Conservation (phyloP, 2,888 invertebrate species). For the Brassicogethes aeneus region DNA sequence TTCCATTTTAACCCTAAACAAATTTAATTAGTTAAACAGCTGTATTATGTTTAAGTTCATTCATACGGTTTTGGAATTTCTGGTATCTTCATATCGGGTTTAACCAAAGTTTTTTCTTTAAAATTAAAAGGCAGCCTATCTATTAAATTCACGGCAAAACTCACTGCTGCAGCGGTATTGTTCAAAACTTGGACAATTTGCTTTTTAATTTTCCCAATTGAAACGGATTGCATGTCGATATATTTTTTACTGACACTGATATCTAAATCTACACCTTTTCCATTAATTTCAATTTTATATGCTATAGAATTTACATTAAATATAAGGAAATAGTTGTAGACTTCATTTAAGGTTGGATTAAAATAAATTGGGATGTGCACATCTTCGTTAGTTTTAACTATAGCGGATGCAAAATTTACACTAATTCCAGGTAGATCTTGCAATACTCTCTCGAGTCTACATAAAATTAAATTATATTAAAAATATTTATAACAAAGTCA, state of each 20-base stretch:
- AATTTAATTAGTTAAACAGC: not conserved
- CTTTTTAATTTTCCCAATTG: conserved; percentile 43
- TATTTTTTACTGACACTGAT: conserved; percentile 36
- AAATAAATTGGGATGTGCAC: not conserved
- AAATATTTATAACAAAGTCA: not conserved
- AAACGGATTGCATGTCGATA: conserved; percentile 36
- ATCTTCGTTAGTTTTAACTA: conserved; percentile 5
- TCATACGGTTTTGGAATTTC: conserved; percentile 8
- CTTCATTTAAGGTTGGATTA: not conserved
- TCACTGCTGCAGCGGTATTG: conserved; percentile 46
- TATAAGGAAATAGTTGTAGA: not conserved
- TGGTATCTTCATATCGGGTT: conserved; percentile 24
- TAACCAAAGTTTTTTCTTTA: conserved; percentile 14
- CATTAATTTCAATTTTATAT: conserved; percentile 46
- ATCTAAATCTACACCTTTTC: conserved; percentile 46
- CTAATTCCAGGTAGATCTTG: too few species aligned
- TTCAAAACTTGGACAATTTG: conserved; percentile 51
- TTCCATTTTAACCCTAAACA: too few species aligned
- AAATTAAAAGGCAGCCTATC: conserved; percentile 39
- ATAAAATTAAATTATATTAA: not conserved
- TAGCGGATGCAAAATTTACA: not conserved
- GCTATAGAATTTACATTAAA: conserved; percentile 49
- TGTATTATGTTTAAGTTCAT: not conserved
- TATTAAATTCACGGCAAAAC: conserved; percentile 45
- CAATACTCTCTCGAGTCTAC: too few species aligned